Evolutionary conservation across 2,797 vertebrate species (phyloP).

Genomic region (Tenualosa thibaudeaui): DNA sequence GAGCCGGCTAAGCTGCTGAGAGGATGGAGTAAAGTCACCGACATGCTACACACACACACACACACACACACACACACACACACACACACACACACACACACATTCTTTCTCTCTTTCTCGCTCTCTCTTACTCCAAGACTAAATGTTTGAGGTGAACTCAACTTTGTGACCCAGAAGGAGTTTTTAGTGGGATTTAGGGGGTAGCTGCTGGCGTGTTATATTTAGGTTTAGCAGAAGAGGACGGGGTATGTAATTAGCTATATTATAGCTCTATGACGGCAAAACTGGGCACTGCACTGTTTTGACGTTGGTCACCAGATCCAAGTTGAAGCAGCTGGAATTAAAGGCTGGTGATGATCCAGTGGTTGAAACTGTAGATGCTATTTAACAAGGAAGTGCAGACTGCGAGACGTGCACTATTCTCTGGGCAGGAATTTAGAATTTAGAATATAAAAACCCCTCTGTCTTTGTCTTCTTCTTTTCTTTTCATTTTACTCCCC

Average conservation of each 20-base stretch:
- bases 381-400: neutral
- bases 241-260: neutral
- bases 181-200: neutral
- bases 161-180: constrained; percentile 3
- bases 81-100: neutral
- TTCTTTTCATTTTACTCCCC: neutral
- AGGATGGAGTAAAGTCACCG: neutral
- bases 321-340: neutral
- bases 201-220: neutral
- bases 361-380: neutral
- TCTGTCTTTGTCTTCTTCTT: neutral
- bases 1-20: neutral
- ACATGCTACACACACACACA: neutral
- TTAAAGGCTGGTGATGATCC: constrained; percentile 14
- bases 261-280: neutral
- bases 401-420: neutral
- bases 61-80: neutral
- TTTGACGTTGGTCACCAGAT: neutral
- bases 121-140: neutral
- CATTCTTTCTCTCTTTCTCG: neutral
- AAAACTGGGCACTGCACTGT: neutral
- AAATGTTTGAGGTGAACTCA: neutral
- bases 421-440: neutral
- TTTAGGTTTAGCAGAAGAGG: neutral
- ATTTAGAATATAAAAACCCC: neutral